Evolutionary conservation across 2,888 invertebrate species (phyloP).

Genomic region (Griposia aprilina): DNA sequence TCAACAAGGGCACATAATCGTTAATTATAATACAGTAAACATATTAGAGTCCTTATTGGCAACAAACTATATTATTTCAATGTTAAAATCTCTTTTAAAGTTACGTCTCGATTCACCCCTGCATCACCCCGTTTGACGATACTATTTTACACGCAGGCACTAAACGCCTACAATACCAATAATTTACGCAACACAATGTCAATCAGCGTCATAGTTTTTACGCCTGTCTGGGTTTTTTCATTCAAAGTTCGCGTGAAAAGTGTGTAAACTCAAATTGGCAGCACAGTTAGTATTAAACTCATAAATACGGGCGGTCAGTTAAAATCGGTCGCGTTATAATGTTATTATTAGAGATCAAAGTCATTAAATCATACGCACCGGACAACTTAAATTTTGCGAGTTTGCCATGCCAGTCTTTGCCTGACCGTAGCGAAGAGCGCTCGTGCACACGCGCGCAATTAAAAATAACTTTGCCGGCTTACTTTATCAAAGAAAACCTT

Average conservation of each 20-base stretch:
- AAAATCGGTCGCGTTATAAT: constrained; percentile 48
- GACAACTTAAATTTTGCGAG: constrained; percentile 3
- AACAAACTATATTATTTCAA: too few relatives aligned
- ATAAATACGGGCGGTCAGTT: background rate
- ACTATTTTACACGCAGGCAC: background rate
- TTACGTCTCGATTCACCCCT: too few relatives aligned
- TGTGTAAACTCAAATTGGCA: background rate
- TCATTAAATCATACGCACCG: constrained; percentile 66
- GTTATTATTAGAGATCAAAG: constrained; percentile 76
- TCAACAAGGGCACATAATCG: too few relatives aligned
- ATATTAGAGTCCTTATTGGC: too few relatives aligned
- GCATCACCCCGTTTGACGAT: too few relatives aligned
- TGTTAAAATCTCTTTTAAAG: too few relatives aligned
- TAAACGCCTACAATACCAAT: background rate
- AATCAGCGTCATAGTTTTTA: constrained; percentile 20
- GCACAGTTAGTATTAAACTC: background rate
- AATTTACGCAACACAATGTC: constrained; percentile 1
- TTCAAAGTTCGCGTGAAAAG: constrained; percentile 1
- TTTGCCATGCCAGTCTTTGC: constrained; percentile 50
- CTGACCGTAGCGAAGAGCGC: constrained; percentile 14
- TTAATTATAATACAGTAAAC: too few relatives aligned
- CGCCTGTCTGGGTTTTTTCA: constrained; percentile 34
- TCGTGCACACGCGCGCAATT: constrained; percentile 29
- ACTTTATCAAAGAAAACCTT: constrained; percentile 46
- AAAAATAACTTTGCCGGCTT: background rate